Percentiles rank a stretch among this genome's conserved stretches.
Evolutionary conservation across 2,888 invertebrate species (phyloP).

Genomic region (Cynaeus angustus): DNA sequence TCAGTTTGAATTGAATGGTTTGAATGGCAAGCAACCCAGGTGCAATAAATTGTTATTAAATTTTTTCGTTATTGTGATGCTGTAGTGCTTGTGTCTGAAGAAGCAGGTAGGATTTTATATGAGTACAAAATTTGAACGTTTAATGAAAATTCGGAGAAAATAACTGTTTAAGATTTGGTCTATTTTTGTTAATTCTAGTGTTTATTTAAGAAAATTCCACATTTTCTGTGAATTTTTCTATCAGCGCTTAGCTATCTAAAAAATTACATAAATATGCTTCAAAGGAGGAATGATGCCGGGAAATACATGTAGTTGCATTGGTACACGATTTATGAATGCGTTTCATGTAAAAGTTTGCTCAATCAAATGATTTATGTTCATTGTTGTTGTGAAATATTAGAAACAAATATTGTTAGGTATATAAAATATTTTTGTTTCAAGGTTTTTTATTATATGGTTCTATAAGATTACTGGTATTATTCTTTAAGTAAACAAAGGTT

Average conservation of each 20-base stretch:
- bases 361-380: neutral
- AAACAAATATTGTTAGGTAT: neutral
- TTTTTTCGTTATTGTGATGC: neutral
- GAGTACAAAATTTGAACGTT: no score
- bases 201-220: no score
- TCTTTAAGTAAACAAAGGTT: no score
- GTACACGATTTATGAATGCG: neutral
- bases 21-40: constrained; percentile 34
- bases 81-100: neutral
- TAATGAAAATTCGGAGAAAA: no score
- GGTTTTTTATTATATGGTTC: neutral
- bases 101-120: neutral
- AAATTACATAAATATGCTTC: no score
- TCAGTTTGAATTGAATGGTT: constrained; percentile 42
- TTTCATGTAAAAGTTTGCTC: constrained; percentile 1
- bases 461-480: no score
- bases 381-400: neutral
- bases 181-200: no score
- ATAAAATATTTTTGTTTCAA: neutral
- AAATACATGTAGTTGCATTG: neutral
- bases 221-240: no score
- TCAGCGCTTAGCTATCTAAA: no score
- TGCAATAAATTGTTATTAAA: constrained; percentile 25
- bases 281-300: no score
- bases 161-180: no score